phyloP scores from a whole-genome alignment of 2,888 invertebrate genomes.

The Cybosia mesomella region DNA sequence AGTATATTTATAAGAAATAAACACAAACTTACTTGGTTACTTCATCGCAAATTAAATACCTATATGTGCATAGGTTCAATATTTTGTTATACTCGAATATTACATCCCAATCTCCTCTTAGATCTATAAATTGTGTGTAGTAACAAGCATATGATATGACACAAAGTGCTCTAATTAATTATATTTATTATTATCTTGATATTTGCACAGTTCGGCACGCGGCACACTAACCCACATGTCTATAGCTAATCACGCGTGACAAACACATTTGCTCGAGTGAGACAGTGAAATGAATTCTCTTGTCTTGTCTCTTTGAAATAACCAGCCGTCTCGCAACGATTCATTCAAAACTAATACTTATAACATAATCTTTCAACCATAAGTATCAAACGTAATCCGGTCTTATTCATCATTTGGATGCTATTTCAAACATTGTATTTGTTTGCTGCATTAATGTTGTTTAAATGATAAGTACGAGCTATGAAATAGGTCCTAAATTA shows the following conservation, averaged over 20 bases:
- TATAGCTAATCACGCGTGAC: slow-evolving; percentile 74
- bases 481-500: not conserved
- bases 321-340: slow-evolving; percentile 31
- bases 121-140: not conserved
- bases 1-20: not conserved
- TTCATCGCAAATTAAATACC: not conserved
- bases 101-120: not conserved
- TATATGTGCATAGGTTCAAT: too few relatives aligned
- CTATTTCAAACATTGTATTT: slow-evolving; percentile 11
- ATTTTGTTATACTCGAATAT: too few relatives aligned
- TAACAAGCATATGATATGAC: not conserved
- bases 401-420: slow-evolving; percentile 15
- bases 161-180: slow-evolving; percentile 3
- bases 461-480: not conserved
- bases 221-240: slow-evolving; percentile 77
- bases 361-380: not conserved
- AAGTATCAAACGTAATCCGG: slow-evolving; percentile 27
- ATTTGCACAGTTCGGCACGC: slow-evolving; percentile 47
- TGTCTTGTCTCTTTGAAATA: slow-evolving; percentile 48
- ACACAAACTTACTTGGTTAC: not conserved
- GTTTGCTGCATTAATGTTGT: slow-evolving; percentile 4
- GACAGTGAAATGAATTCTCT: slow-evolving; percentile 46
- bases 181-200: slow-evolving; percentile 37
- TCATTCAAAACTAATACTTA: slow-evolving; percentile 41
- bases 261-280: slow-evolving; percentile 65